Evolutionary conservation across 2,888 invertebrate species (phyloP), one percentile per base, ranked within the genome.

Genomic region (Spodoptera exigua): DNA sequence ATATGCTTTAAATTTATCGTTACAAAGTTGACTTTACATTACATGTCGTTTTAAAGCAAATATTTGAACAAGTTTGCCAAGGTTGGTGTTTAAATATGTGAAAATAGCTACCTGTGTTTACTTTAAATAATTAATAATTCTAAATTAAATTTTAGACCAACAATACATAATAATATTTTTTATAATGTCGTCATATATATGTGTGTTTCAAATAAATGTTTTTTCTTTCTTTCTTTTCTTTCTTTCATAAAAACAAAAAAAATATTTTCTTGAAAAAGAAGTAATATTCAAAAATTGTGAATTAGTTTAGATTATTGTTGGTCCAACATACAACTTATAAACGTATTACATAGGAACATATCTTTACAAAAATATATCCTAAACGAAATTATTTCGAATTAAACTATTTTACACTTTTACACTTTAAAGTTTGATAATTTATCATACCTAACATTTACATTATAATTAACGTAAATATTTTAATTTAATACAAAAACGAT

Each of bases 361-460:
- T 57, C 60, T 61, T 59, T 35, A 52, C 49, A 66, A 44, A 56
- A 53, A 47, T 54, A 64, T 62, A 61, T 52, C 53, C 52, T 46
- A 43, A 55, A 47, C 43, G 36, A 45, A 52, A 32, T 3, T 35
- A 39, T 27, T 27, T 27, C 9, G 21, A 36, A 9, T 45, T 7
- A 32, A 44, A 39, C 13, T 34, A 54, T 51, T 16, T 51, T 40
- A 65, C 11, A 48, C 51, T n/a, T n/a, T n/a, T n/a, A n/a, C n/a
- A n/a, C n/a, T n/a, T 27, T 32, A 46, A 56, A 17, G 55, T 53
- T 74, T 87, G 87, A 87, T 87, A 87, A 87, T 87, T 87, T 87
- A 90, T 90, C 90, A 88, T 90, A 90, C 89, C 67, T 76, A 78
- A 59, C 47, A 82, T 83, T 88, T 84, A 86, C 80, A 78, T 80